Evolutionary conservation across 2,888 invertebrate genomes (phyloP).

Genomic region (Elegia similella): DNA sequence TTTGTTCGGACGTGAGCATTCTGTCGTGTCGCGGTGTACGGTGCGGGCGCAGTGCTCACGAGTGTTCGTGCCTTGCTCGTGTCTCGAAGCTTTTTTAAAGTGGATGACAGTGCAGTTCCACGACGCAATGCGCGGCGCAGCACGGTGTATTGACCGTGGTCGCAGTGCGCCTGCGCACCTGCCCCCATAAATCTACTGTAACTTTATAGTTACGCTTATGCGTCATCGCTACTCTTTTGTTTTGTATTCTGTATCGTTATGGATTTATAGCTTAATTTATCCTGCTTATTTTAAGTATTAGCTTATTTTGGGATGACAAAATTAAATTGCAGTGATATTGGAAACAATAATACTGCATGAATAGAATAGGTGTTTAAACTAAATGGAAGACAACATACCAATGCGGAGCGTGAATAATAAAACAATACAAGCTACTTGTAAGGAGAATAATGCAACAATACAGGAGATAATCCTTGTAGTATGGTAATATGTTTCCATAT

Average conservation of each 20-base stretch:
- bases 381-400: not conserved
- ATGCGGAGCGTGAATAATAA: not conserved
- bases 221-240: slow-evolving; percentile 13
- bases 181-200: slow-evolving; percentile 16
- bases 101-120: slow-evolving; percentile 56
- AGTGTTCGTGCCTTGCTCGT: slow-evolving; percentile 38
- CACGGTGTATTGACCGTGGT: slow-evolving; percentile 42
- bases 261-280: slow-evolving; percentile 14
- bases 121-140: slow-evolving; percentile 36
- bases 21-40: slow-evolving; percentile 35
- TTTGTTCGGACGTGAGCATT: slow-evolving; percentile 38
- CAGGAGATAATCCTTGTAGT: not conserved
- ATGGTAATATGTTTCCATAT: not conserved
- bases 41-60: slow-evolving; percentile 29
- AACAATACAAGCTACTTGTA: not conserved
- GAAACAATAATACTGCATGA: not conserved
- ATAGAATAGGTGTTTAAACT: not conserved
- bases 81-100: slow-evolving; percentile 44
- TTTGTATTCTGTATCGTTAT: slow-evolving; percentile 6
- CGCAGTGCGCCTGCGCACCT: slow-evolving; percentile 18
- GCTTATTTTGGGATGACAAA: not conserved
- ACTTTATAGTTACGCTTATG: too few relatives aligned
- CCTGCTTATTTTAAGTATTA: not conserved
- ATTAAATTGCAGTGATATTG: not conserved
- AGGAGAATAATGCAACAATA: not conserved